phyloP scores from a whole-genome alignment of 1,140 invertebrate genomes.

The Oncopeltus fasciatus region DNA sequence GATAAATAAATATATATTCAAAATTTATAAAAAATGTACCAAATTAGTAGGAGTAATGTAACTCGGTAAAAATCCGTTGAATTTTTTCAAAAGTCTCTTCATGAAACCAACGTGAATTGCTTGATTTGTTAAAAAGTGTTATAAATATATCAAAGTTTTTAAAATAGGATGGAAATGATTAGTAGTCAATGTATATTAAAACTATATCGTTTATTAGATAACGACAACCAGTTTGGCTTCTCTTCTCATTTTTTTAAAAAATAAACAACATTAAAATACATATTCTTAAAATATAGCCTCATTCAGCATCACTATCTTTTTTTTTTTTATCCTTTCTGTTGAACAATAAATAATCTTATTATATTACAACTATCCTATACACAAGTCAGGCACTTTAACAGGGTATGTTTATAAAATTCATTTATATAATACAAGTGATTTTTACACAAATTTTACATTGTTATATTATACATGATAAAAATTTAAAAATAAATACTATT shows the following conservation, averaged over 20 bases:
- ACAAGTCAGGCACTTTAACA: not conserved
- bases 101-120: too few relatives aligned
- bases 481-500: not conserved
- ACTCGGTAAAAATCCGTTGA: too few relatives aligned
- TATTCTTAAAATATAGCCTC: not conserved
- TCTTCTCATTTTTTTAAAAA: too few relatives aligned
- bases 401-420: not conserved
- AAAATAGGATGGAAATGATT: too few relatives aligned
- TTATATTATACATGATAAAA: not conserved
- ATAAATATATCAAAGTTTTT: too few relatives aligned
- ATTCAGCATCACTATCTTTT: not conserved
- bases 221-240: not conserved
- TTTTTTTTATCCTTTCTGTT: not conserved
- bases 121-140: too few relatives aligned
- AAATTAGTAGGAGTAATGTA: too few relatives aligned
- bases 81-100: too few relatives aligned
- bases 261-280: not conserved
- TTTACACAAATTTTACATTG: not conserved
- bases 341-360: not conserved
- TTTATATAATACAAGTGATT: not conserved
- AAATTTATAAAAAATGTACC: too few relatives aligned
- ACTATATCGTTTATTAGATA: not conserved
- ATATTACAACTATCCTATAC: not conserved
- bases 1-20: too few relatives aligned
- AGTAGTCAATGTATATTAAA: not conserved